These are phyloP conservation scores for Leptoclinus maculatus DNA, from an alignment of 2,797 vertebrate species.

Conservation along the genomic window DNA sequence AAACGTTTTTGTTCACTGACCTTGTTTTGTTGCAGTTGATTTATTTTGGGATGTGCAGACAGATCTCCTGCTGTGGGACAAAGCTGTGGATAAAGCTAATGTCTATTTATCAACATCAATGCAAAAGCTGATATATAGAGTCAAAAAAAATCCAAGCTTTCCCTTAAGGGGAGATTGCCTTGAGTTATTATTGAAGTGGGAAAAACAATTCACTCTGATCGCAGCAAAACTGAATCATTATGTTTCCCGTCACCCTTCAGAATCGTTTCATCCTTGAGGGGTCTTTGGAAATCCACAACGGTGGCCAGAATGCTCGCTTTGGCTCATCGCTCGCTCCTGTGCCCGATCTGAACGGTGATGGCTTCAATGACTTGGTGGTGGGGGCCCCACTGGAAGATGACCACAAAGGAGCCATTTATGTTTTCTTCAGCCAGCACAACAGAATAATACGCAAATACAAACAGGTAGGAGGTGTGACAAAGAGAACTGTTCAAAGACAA, in stretches of 20 bases:
- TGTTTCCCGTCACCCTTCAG: constrained; percentile 71
- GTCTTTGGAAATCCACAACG: constrained; percentile 86
- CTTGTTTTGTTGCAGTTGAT: constrained; percentile 10
- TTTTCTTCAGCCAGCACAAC: constrained; percentile 89
- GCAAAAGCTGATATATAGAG: background rate
- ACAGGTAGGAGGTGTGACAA: constrained; percentile 84
- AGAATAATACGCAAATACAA: constrained; percentile 90
- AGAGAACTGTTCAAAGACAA: background rate
- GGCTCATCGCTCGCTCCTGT: constrained; percentile 92
- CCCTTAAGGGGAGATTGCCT: background rate
- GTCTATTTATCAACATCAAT: constrained; percentile 19
- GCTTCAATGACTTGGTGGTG: constrained; percentile 93
- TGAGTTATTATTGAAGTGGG: constrained; percentile 4
- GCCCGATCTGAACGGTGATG: constrained; percentile 94
- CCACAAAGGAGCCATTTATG: constrained; percentile 92
- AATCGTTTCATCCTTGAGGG: constrained; percentile 88
- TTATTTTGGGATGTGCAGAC: background rate
- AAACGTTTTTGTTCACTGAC: constrained; percentile 14
- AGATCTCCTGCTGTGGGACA: background rate
- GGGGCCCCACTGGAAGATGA: constrained; percentile 94
- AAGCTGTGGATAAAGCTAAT: background rate
- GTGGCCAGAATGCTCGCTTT: constrained; percentile 95
- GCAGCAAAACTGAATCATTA: background rate
- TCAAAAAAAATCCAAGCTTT: background rate
- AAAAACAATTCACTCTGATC: background rate